Evolutionary conservation across 2,888 invertebrate species (phyloP).

Genomic region (Pristionchus maxplancki): DNA sequence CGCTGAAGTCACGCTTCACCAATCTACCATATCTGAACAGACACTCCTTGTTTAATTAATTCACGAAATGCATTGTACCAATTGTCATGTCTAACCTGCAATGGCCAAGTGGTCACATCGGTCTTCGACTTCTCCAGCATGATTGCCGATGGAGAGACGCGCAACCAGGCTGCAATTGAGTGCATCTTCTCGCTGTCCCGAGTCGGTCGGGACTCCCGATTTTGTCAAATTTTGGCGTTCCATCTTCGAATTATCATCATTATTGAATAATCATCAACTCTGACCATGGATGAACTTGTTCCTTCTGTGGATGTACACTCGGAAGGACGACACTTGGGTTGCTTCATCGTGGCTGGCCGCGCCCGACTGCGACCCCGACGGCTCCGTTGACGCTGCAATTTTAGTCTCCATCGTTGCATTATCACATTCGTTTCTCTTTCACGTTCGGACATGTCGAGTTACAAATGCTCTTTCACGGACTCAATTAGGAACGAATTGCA

Average conservation of each 20-base stretch:
- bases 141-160: constrained; percentile 42
- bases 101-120: constrained; percentile 45
- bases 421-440: too few relatives aligned
- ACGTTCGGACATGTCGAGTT: too few relatives aligned
- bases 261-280: too few relatives aligned
- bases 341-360: constrained; percentile 5
- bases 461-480: too few relatives aligned
- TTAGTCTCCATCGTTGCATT: too few relatives aligned
- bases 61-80: too few relatives aligned
- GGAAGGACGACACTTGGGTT: constrained; percentile 37
- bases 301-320: constrained; percentile 52
- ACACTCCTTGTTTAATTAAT: not conserved
- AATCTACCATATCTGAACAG: not conserved
- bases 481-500: too few relatives aligned
- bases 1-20: not conserved
- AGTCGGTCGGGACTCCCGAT: too few relatives aligned
- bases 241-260: not conserved
- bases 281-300: constrained; percentile 52
- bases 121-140: constrained; percentile 51
- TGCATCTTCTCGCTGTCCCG: not conserved
- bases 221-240: too few relatives aligned
- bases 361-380: not conserved
- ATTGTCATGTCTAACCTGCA: constrained; percentile 24
- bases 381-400: constrained; percentile 26
- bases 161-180: constrained; percentile 45